Percentiles rank a stretch among this genome's conserved stretches.
Conservation (phyloP, 1,140 invertebrate genomes). For the Drosophila sturtevanti region DNA sequence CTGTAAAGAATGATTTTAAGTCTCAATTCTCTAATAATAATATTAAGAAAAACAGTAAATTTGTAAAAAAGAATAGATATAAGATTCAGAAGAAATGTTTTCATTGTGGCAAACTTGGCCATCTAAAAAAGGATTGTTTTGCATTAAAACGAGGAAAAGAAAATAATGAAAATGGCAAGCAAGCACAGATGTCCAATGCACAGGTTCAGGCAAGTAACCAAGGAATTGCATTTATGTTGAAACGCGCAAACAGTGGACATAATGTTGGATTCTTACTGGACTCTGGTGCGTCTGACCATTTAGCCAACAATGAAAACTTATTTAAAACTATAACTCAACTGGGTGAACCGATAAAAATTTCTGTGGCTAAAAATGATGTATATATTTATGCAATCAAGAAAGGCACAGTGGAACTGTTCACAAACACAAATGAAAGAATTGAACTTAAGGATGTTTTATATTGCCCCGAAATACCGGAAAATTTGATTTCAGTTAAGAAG, state of each 20-base stretch:
- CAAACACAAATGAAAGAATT: no score
- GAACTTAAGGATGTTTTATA: slow-evolving; percentile 27
- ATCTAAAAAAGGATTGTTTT: slow-evolving; percentile 16
- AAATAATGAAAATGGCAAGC: not conserved
- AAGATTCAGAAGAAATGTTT: no score
- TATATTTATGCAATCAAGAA: slow-evolving; percentile 32
- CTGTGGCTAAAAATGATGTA: slow-evolving; percentile 31
- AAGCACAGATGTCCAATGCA: not conserved
- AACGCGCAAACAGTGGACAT: not conserved
- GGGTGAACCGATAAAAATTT: slow-evolving; percentile 30
- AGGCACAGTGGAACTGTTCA: slow-evolving; percentile 17
- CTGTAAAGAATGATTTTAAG: no score
- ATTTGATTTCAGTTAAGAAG: slow-evolving; percentile 29
- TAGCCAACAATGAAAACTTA: slow-evolving; percentile 32
- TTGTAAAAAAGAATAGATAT: no score
- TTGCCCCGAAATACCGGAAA: slow-evolving; percentile 22
- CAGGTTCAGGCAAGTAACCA: no score
- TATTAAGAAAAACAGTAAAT: no score
- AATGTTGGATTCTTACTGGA: slow-evolving; percentile 28
- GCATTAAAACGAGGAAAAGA: slow-evolving; percentile 14
- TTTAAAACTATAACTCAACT: slow-evolving; percentile 16
- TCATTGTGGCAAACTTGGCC: not conserved
- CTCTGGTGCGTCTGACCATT: slow-evolving; percentile 32
- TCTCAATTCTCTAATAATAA: no score
- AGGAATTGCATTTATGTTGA: not conserved